Conservation (phyloP, 1,140 invertebrate species). For the Portunus trituberculatus region DNA sequence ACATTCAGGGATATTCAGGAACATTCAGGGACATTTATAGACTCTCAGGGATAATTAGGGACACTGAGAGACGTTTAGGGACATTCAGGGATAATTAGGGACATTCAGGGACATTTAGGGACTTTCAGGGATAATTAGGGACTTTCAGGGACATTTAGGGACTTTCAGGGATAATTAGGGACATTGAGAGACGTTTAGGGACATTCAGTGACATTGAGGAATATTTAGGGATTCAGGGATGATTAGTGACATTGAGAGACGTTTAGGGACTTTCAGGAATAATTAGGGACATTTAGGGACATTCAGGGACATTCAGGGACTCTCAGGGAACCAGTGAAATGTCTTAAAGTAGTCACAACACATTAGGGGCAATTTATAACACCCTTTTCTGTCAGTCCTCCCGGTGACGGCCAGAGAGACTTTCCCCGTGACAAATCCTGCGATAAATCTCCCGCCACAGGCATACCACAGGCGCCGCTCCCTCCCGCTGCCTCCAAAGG, state of each 20-base stretch:
- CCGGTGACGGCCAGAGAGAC: not conserved
- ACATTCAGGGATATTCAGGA: not conserved
- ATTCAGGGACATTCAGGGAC: not conserved
- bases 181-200: not conserved
- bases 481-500: no score
- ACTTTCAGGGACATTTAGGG: no score
- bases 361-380: conserved; percentile 42
- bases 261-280: not conserved
- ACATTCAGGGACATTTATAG: not conserved
- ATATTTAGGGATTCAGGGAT: not conserved
- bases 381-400: not conserved
- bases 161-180: not conserved
- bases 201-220: not conserved
- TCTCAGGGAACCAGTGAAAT: not conserved
- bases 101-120: not conserved
- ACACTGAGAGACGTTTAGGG: not conserved
- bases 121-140: no score
- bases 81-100: not conserved
- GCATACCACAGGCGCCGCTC: not conserved
- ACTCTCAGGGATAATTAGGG: not conserved
- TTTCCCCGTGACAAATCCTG: not conserved
- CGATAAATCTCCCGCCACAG: not conserved
- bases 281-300: not conserved
- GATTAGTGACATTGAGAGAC: not conserved
- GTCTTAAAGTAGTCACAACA: conserved; percentile 34